Evolutionary conservation across 2,888 invertebrate species (phyloP).

Genomic region (Dusona sp.): DNA sequence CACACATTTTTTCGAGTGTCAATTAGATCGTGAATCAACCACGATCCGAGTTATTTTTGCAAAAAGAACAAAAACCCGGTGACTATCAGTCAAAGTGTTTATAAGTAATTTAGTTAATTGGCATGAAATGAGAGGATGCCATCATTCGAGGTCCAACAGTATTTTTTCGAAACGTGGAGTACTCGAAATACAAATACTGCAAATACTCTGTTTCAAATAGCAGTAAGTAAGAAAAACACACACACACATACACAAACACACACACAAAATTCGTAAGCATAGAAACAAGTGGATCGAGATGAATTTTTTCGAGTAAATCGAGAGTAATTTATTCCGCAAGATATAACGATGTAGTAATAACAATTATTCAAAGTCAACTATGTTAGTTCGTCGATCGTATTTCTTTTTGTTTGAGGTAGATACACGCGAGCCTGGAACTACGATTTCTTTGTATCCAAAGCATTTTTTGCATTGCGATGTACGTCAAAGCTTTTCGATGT

Average conservation of each 20-base stretch:
- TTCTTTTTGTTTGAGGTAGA: background rate
- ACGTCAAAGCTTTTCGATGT: background rate
- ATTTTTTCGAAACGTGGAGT: background rate
- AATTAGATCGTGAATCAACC: too few relatives aligned
- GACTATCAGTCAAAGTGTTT: background rate
- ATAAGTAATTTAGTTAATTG: background rate
- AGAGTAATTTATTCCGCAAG: background rate
- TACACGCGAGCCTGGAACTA: background rate
- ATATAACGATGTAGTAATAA: background rate
- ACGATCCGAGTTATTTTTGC: background rate
- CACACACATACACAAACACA: background rate
- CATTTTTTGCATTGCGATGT: background rate
- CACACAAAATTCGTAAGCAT: background rate
- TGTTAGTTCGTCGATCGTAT: background rate
- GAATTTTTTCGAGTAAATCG: background rate
- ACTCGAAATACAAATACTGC: background rate
- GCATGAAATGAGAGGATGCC: background rate
- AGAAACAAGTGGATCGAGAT: background rate
- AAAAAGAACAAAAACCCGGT: background rate
- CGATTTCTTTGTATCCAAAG: background rate
- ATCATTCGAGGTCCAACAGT: background rate
- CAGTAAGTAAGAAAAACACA: background rate
- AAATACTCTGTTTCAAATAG: too few relatives aligned
- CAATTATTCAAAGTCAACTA: background rate
- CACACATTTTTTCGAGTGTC: background rate